phyloP scores from a whole-genome alignment of 1,140 invertebrate species.

The Eumeta japonica region DNA sequence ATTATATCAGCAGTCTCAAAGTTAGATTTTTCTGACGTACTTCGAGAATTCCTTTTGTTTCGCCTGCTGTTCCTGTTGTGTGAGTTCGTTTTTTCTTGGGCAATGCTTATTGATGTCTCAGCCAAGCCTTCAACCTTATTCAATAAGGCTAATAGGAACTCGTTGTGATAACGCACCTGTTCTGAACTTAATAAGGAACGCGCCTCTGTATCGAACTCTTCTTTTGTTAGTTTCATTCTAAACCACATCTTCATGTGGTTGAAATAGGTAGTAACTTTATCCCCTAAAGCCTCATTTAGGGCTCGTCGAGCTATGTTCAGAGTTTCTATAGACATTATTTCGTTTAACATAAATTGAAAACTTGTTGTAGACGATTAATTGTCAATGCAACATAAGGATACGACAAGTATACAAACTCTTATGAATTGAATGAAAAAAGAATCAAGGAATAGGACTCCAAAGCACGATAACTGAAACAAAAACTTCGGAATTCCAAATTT shows the following conservation, averaged over 20 bases:
- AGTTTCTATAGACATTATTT: conserved; percentile 38
- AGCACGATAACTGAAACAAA: no score
- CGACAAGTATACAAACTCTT: no score
- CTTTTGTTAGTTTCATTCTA: conserved; percentile 72
- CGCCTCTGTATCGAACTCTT: conserved; percentile 77
- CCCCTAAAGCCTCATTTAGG: conserved; percentile 62
- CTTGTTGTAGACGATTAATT: no score
- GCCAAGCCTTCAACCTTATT: conserved; percentile 70
- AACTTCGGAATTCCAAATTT: no score
- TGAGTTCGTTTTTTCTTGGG: conserved; percentile 51
- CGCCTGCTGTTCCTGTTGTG: conserved; percentile 57
- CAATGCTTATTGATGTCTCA: conserved; percentile 56
- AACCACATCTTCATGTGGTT: conserved; percentile 73
- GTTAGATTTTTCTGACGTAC: conserved; percentile 64
- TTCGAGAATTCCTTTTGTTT: conserved; percentile 60
- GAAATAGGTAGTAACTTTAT: conserved; percentile 67
- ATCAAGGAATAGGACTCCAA: no score
- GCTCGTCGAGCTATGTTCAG: conserved; percentile 59
- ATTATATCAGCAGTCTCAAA: conserved; percentile 63
- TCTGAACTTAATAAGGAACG: conserved; percentile 67
- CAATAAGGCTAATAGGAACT: conserved; percentile 76
- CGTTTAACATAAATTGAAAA: conserved; percentile 1
- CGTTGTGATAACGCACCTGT: conserved; percentile 78
- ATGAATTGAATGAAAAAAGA: no score
- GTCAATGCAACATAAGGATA: no score